phyloP scores from a whole-genome alignment of 1,140 invertebrate genomes.

The Mamestra configurata region DNA sequence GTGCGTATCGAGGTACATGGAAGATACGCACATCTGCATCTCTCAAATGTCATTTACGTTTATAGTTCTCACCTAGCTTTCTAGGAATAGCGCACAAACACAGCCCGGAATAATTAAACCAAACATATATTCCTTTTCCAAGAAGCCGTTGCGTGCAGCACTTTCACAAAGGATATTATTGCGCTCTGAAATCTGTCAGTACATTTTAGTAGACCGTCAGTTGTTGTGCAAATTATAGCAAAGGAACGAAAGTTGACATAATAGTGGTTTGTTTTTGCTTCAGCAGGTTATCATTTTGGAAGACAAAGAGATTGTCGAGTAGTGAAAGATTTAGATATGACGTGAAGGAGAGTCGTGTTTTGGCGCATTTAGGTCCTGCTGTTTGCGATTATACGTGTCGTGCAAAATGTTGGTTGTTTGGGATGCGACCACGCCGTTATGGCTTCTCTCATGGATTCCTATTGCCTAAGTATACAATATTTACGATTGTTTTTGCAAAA shows the following conservation, averaged over 20 bases:
- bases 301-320: background rate
- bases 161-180: conserved; percentile 15
- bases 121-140: background rate
- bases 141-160: background rate
- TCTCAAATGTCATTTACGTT: background rate
- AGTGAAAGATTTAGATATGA: background rate
- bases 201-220: background rate
- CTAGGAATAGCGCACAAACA: background rate
- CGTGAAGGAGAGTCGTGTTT: background rate
- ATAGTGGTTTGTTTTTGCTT: conserved; percentile 1
- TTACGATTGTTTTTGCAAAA: no score
- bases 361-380: no score
- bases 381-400: no score
- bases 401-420: no score
- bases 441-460: no score
- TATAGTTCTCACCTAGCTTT: background rate
- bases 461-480: no score
- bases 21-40: no score
- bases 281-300: conserved; percentile 20
- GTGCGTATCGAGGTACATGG: no score
- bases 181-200: conserved; percentile 23
- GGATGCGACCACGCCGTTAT: no score
- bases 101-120: background rate
- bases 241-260: background rate
- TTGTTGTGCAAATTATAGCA: background rate